Base-by-base conservation (phyloP, 2,797 vertebrate species). In the Setipinna tenuifilis region DNA sequence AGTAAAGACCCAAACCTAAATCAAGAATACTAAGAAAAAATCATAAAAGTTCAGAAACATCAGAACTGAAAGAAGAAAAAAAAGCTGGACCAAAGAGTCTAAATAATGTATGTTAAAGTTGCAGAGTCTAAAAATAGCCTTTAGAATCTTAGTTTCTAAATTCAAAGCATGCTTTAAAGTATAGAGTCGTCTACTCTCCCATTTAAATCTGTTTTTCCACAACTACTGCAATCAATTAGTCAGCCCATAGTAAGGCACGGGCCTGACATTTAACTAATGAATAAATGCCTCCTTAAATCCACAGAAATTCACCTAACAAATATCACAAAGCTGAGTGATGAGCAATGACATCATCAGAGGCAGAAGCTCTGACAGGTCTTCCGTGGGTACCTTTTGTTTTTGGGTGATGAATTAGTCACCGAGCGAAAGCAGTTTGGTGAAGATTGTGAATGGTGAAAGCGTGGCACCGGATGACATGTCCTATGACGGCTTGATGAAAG, bases 101-200 rank as follows among this genome's bases (percentile, higher is more conserved):
- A 84, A 91, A 92, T 88, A 90, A 91, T 91, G 86, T 87, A 88
- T 81, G 81, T 81, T 82, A 85, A 91, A 90, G 84, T 89, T 89
- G 84, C 83, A 83, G 61, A n/a, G 71, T 84, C 87, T 90, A 88
- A 90, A 91, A 91, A 91, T 90, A 89, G 88, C 89, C 75, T n/a
- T 85, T 87, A 54, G 3, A 87, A 87, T 89, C 86, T 83, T 50
- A 75, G 85, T 88, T 89, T 87, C 83, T 85, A 88, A 88, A 88
- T 85, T 85, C 83, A 80, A 82, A 89, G 82, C 71, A 81, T 23
- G 87, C 85, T 83, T 85, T 31, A 83, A 87, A 81, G 83, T 82
- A 81, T 81, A 54, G 81, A 86, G 35, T 48, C 87, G 68, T 85
- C 54, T 81, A 81, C 83, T 84, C 71, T 78, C n/a, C 48, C 48